Conservation (phyloP, 2,888 invertebrate genomes). For the Hypercompe scribonia region DNA sequence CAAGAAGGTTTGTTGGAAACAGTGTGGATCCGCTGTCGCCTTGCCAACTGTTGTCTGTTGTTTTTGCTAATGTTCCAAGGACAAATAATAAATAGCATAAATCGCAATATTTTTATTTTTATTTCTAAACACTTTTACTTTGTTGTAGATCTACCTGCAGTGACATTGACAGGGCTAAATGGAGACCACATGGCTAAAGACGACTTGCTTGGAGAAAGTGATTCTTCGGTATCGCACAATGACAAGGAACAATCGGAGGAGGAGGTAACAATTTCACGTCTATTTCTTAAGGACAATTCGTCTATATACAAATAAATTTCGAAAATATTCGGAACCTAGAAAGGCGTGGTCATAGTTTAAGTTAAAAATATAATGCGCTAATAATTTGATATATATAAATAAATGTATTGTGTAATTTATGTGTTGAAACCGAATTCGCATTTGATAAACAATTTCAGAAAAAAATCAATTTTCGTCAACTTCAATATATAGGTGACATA, state of each 20-base stretch:
- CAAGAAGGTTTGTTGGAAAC: not conserved
- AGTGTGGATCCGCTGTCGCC: too few species aligned
- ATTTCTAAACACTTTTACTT: not conserved
- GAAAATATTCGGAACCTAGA: not conserved
- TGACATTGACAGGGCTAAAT: constrained; percentile 66
- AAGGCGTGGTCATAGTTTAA: not conserved
- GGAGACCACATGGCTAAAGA: constrained; percentile 76
- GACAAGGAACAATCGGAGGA: constrained; percentile 53
- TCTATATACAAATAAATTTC: not conserved
- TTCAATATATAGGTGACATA: too few species aligned
- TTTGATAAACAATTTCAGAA: too few species aligned
- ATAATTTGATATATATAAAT: too few species aligned
- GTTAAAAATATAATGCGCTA: too few species aligned
- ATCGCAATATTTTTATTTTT: not conserved
- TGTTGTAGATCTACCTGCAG: constrained; percentile 69
- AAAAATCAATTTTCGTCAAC: too few species aligned
- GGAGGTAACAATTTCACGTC: constrained; percentile 8
- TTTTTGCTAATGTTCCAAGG: too few species aligned
- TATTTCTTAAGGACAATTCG: not conserved
- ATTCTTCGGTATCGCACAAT: constrained; percentile 67
- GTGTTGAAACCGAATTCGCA: too few species aligned
- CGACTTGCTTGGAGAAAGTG: constrained; percentile 74
- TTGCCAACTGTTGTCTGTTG: not conserved
- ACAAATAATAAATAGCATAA: not conserved
- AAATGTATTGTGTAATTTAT: too few species aligned